phyloP scores from a whole-genome alignment of 2,113 vertebrate genomes.

The Pteruthius melanotis region DNA sequence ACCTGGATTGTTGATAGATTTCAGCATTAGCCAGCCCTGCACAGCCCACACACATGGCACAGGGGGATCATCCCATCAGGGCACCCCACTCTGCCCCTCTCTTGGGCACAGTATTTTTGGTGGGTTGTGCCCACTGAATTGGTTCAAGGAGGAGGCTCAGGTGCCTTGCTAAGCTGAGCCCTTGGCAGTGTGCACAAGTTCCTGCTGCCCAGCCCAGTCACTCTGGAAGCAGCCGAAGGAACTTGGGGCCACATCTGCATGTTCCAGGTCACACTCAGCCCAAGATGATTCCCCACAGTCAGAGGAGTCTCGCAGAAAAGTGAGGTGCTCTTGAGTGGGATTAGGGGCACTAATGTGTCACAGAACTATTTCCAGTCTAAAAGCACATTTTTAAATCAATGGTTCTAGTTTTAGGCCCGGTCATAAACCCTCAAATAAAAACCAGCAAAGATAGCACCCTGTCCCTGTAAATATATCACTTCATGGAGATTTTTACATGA shows the following conservation, averaged over 20 bases:
- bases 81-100: neutral
- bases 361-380: neutral
- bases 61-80: rapidly evolving
- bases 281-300: neutral
- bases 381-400: neutral
- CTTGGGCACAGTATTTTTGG: neutral
- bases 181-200: neutral
- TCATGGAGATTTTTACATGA: neutral
- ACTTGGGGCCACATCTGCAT: neutral
- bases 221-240: neutral
- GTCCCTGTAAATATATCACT: neutral
- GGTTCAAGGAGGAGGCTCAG: neutral
- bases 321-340: neutral
- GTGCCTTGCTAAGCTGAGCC: neutral
- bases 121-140: neutral
- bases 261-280: neutral
- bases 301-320: neutral
- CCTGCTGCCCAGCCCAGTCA: neutral
- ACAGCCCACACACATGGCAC: neutral
- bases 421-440: neutral
- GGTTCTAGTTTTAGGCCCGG: neutral
- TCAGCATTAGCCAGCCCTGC: neutral
- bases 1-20: neutral
- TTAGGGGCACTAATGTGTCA: neutral
- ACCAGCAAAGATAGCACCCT: neutral